Percentiles rank a stretch among this genome's conserved stretches.
phyloP scores from a whole-genome alignment of 2,888 invertebrate species.

The Liodrosophila aerea region DNA sequence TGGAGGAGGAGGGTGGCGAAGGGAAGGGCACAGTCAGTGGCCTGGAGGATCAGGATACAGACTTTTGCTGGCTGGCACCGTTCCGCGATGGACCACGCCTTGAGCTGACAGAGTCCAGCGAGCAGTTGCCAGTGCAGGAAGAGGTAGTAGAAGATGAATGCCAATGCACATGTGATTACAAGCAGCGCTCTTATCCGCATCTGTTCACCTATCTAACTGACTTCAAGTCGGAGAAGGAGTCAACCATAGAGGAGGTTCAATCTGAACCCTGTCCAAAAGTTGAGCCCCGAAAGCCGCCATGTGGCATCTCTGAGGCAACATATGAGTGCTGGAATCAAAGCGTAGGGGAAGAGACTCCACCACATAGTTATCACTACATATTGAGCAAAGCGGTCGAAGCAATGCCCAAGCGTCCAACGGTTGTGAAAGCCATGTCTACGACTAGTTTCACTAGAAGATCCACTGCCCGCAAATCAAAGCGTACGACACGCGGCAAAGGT shows the following conservation, averaged over 20 bases:
- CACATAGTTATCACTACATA: too few relatives aligned
- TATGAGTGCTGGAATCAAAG: slow-evolving; percentile 51
- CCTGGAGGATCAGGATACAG: slow-evolving; percentile 60
- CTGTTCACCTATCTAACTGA: slow-evolving; percentile 52
- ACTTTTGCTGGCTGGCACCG: slow-evolving; percentile 61
- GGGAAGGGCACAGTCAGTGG: too few relatives aligned
- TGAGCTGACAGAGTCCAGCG: background rate
- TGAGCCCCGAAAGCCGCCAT: slow-evolving; percentile 40
- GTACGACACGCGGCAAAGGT: too few relatives aligned
- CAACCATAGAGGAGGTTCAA: too few relatives aligned
- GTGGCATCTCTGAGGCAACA: slow-evolving; percentile 40
- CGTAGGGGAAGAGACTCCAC: too few relatives aligned
- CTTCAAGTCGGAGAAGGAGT: slow-evolving; percentile 18
- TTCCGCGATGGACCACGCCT: slow-evolving; percentile 32
- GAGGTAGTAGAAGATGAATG: slow-evolving; percentile 3
- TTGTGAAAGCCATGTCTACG: too few relatives aligned
- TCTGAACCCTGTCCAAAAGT: background rate
- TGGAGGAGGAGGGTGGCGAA: slow-evolving; percentile 56
- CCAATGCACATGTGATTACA: slow-evolving; percentile 52
- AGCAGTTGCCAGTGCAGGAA: background rate
- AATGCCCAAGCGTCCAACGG: background rate
- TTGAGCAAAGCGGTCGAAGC: background rate
- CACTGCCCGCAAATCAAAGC: too few relatives aligned
- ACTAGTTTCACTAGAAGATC: too few relatives aligned
- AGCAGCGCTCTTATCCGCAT: slow-evolving; percentile 44